Conservation (phyloP, 2,113 vertebrate genomes). For the Potamarius usumacintae region DNA sequence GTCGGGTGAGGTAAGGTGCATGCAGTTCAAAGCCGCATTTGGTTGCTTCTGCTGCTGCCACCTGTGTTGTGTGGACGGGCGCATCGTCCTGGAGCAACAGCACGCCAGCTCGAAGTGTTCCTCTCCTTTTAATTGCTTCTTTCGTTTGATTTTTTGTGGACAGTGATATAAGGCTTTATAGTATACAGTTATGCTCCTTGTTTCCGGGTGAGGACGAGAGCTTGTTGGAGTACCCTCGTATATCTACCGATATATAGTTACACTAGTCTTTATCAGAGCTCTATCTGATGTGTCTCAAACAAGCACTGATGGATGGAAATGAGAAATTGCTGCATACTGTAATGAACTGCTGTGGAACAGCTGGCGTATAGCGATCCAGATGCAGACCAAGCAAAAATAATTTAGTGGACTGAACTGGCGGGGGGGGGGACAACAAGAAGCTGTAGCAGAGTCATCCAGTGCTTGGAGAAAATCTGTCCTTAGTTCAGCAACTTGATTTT, state of each 20-base stretch:
- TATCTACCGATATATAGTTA: background rate
- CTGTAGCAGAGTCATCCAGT: background rate
- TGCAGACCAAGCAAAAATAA: background rate
- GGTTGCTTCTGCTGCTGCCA: no score
- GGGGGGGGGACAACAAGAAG: background rate
- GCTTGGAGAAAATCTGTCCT: background rate
- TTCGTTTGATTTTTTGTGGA: no score
- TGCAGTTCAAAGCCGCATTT: no score
- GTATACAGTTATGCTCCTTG: no score
- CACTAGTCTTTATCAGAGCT: background rate
- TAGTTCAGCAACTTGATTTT: background rate
- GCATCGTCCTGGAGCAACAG: no score
- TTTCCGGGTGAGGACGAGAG: no score
- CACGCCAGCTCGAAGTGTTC: no score
- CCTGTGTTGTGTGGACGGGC: no score
- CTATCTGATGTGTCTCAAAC: background rate
- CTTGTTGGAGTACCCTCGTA: no score
- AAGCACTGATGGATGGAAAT: background rate
- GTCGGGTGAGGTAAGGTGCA: no score
- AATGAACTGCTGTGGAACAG: background rate
- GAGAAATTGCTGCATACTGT: background rate
- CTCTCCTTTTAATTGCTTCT: no score
- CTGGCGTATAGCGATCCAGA: background rate
- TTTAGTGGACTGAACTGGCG: background rate
- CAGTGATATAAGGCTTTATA: no score